These are phyloP conservation scores for Albula goreensis DNA, from an alignment of 2,113 vertebrate genomes.

Conservation along the genomic window DNA sequence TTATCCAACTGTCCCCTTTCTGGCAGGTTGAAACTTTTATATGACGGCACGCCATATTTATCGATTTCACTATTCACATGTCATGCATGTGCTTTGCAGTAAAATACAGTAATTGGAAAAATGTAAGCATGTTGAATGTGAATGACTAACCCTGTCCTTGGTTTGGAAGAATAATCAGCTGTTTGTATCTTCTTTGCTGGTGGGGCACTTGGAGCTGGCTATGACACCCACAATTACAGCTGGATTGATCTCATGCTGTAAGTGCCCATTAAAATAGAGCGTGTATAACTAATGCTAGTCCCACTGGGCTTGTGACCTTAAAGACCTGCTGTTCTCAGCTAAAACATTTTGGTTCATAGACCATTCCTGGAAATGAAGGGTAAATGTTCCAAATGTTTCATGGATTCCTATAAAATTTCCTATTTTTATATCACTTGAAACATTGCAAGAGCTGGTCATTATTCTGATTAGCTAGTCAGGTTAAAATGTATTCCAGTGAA, in stretches of 20 bases:
- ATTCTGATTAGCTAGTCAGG: not conserved
- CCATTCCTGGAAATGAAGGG: not conserved
- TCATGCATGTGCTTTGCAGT: not conserved
- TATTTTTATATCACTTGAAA: no score
- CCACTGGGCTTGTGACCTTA: conserved; percentile 52
- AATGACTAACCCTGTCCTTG: not conserved
- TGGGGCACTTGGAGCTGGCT: conserved; percentile 25
- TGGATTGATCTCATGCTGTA: conserved; percentile 52
- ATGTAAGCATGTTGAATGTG: not conserved
- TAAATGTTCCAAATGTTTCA: not conserved
- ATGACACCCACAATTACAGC: conserved; percentile 58
- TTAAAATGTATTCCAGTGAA: not conserved
- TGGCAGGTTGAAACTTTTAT: not conserved
- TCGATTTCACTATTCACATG: not conserved
- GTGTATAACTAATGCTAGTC: conserved; percentile 51
- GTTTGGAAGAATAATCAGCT: not conserved
- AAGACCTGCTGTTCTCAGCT: conserved; percentile 45
- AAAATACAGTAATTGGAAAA: not conserved
- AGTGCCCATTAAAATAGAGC: conserved; percentile 52
- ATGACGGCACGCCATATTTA: not conserved
- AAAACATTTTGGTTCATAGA: not conserved
- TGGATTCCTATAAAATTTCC: no score
- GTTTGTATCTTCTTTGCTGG: conserved; percentile 30
- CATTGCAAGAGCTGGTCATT: no score
- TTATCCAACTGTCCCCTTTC: not conserved